Evolutionary conservation across 1,140 invertebrate species (phyloP), one percentile per base, ranked within the genome.

Genomic region (Aphidius ervi): DNA sequence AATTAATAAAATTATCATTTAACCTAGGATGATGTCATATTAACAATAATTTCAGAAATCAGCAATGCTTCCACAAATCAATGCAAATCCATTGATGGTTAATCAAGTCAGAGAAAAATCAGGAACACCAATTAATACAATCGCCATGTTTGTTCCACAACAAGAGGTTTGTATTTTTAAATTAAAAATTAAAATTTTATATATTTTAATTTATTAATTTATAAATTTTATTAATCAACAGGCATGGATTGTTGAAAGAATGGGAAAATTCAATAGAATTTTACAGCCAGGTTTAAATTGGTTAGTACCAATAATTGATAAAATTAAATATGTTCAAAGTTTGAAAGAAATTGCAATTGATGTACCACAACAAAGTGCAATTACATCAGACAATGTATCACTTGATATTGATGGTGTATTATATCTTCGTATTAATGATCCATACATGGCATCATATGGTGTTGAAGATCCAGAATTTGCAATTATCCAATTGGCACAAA

Each of bases 401-500:
- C 81, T 99, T 49, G 92, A 87, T 72, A 94, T 99, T 72, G 97
- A 99, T 83, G 98, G 97, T 66, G 96, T 99, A 9, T 82, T 99
- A 23, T 99, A 99, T 79, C 85, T 99, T 58, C 83, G 90, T 75
- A 92, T 99, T 66, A 83, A 94, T 59, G 91, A 99, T 83, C 89
- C 98, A 16, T 99, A 98, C 76, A 73, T 87, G 68, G 91, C 96
- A 54, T 97, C 95, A 63, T 99, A 99, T 82, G 97, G 97, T 41
- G 97, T 99, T 37, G 96, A 99, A 83, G 97, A 99, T 83, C 94
- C 97, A 16, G 97, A 99, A 81, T 99, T 98, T 87, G 97, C 97
- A 5, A 95, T 99, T 58, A 98, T 95, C 46, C 97, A 99, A 78
- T 81, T 99, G 46, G 97, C 97, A 0, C 97, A 99, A 83, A 99